Base-by-base conservation (phyloP, 2,113 vertebrate species). In the Pseudopodoces humilis region DNA sequence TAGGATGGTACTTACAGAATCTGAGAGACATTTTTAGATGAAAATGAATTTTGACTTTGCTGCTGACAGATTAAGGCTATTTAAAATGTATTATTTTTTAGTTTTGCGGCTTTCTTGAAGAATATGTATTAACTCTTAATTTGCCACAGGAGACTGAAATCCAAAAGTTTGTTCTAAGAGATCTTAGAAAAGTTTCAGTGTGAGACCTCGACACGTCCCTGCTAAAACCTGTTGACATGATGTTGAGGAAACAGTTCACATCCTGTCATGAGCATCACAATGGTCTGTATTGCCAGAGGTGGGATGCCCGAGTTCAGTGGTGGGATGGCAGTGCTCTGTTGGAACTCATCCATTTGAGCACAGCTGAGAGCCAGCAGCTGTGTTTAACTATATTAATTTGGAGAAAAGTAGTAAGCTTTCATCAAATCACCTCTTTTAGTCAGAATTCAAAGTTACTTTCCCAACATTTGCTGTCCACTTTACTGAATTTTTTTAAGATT, bases 1-100 rank as follows among this genome's bases (percentile, higher is more conserved):
- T 75, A 28, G 39, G 33, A 14, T 76, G 50, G 59, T 88, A 53
- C 92, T 93, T 85, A 78, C 2, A 85, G 60, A 88, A 90, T 80
- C 70, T 55, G 49, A 88, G 88, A 86, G 88, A 56, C 47, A 3
- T 65, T 86, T 94, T 90, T 86, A 96, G 69, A 91, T 93, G 18
- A 89, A 91, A 92, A 94, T 52, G 47, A 64, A 58, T 69, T 70
- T 88, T 91, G 70, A 64, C 44, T 76, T 77, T 83, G 22, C 67
- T 76, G 67, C 70, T 96, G 84, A 94, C 83, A 96, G 78, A 90
- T 91, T 80, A 89, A 92, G 79, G 63, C n/a, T 89, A 35, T 90
- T 92, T 92, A 80, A 93, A 85, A 70, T 80, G 15, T 41, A 92
- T 23, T 55, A 44, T 78, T 90, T 83, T 69, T 86, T 15, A 46